A percentile compares a stretch with the other conserved stretches of the same genome.
phyloP scores from a whole-genome alignment of 2,113 vertebrate genomes.

The human (Homo sapiens) region GRCh38 chr1:214289501-214290000 shows the following conservation, averaged over 20 bases:
- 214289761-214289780: neutral
- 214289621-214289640: neutral
- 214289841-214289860: neutral
- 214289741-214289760: neutral
- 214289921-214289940: conserved; percentile 49
- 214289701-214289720: neutral
- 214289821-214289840: neutral
- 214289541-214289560: neutral
- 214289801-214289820: neutral
- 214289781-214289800: neutral
- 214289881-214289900: conserved; percentile 14
- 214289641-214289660: neutral
- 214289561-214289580: neutral
- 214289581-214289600: neutral
- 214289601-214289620: neutral
- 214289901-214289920: conserved; percentile 32
- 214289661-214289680: neutral
- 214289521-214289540: neutral
- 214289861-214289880: neutral
- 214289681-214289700: neutral
- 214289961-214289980: conserved; percentile 61
- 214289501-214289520: neutral
- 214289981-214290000: conserved; percentile 65
- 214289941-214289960: conserved; percentile 66
- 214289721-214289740: neutral